These are phyloP conservation scores for Solen grandis DNA, from an alignment of 1,140 invertebrate genomes.

Conservation along the genomic window DNA sequence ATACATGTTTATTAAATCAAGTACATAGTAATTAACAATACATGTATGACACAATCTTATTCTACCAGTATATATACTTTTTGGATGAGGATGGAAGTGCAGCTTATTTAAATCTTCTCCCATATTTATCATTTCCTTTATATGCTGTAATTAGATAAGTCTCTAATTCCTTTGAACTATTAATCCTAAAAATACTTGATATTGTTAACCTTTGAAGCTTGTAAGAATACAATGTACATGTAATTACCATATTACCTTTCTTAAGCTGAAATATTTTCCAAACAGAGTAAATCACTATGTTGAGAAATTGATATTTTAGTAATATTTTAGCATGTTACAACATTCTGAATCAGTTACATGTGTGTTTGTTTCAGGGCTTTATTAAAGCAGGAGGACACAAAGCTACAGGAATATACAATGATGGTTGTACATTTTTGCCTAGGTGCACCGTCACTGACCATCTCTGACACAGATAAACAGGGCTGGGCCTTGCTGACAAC, in stretches of 20 bases:
- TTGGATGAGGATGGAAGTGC: too few relatives aligned
- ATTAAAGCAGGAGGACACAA: background rate
- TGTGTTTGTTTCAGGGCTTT: background rate
- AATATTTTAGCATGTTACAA: background rate
- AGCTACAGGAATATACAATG: slow-evolving; percentile 26
- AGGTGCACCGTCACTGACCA: background rate
- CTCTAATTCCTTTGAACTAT: too few relatives aligned
- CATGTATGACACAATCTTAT: too few relatives aligned
- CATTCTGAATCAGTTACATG: too few relatives aligned
- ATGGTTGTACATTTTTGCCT: slow-evolving; percentile 29
- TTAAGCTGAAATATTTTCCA: background rate
- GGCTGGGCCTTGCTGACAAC: slow-evolving; percentile 3
- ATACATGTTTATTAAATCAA: too few relatives aligned
- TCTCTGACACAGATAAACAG: background rate
- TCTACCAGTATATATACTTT: too few relatives aligned
- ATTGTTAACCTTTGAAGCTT: too few relatives aligned
- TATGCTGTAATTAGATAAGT: too few relatives aligned
- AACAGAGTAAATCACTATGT: background rate
- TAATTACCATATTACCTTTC: background rate
- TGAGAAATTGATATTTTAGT: background rate
- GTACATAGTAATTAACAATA: too few relatives aligned
- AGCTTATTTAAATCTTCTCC: too few relatives aligned
- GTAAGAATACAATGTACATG: background rate
- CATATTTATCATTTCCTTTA: too few relatives aligned
- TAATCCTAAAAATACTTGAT: too few relatives aligned